Conservation (phyloP, 2,113 vertebrate species). For the Hucho hucho region DNA sequence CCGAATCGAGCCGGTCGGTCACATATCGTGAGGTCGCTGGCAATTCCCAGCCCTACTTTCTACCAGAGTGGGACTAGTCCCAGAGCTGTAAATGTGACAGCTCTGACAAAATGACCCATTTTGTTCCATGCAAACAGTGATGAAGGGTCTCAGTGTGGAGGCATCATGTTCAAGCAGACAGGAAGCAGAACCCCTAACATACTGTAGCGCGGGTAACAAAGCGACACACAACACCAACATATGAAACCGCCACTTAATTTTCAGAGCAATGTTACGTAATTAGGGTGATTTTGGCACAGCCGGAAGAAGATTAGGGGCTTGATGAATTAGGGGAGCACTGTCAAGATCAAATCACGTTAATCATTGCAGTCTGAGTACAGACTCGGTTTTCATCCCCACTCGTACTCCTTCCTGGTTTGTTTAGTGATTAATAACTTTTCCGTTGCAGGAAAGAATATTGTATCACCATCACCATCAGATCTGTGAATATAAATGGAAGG, state of each 20-base stretch:
- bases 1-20: too few species aligned
- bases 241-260: conserved; percentile 70
- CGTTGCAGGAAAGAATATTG: conserved; percentile 25
- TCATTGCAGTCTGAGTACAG: conserved; percentile 71
- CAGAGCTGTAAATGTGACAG: conserved; percentile 25
- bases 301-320: conserved; percentile 70
- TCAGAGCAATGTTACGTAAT: conserved; percentile 70
- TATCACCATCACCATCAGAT: conserved; percentile 57
- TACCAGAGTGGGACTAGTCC: not conserved
- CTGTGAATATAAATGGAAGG: conserved; percentile 65
- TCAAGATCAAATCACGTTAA: conserved; percentile 79
- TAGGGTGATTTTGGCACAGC: conserved; percentile 72
- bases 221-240: conserved; percentile 50
- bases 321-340: conserved; percentile 78
- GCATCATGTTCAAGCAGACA: conserved; percentile 50
- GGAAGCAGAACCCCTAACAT: conserved; percentile 63
- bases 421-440: conserved; percentile 68
- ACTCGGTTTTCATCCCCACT: conserved; percentile 43
- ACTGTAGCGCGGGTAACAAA: conserved; percentile 59
- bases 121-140: conserved; percentile 62
- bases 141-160: conserved; percentile 47
- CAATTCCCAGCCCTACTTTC: too few species aligned
- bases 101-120: conserved; percentile 58
- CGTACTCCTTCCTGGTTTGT: conserved; percentile 28
- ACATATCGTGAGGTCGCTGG: too few species aligned